A percentile compares a stretch with the other conserved stretches of the same genome.
These are phyloP conservation scores for Hypotaenidia okinawae DNA, from an alignment of 2,797 vertebrate species.

Conservation along the genomic window DNA sequence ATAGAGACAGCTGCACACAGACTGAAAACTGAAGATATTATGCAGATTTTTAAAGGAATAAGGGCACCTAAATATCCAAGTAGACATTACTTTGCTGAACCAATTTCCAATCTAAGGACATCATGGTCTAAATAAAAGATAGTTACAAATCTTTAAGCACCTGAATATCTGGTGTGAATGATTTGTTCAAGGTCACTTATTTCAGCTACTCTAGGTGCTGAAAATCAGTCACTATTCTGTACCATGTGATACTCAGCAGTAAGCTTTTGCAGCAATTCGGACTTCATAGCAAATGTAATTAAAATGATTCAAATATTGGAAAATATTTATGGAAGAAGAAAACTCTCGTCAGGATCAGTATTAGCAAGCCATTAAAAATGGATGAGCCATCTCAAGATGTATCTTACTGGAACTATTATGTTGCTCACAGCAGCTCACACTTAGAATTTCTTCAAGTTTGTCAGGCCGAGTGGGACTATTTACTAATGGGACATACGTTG, in stretches of 20 bases:
- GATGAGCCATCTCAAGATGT: not conserved
- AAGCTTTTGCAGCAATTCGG: constrained; percentile 25
- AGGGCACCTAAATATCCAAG: not conserved
- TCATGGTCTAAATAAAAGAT: not conserved
- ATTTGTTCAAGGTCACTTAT: not conserved
- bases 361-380: not conserved
- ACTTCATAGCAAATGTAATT: not conserved
- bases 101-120: not conserved
- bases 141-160: not conserved
- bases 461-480: not conserved
- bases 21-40: not conserved
- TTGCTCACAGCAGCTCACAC: not conserved
- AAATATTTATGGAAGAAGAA: not conserved
- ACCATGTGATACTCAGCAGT: not conserved
- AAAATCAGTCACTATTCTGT: not conserved
- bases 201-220: not conserved
- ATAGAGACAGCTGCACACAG: not conserved
- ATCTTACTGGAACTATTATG: not conserved
- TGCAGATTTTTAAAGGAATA: not conserved
- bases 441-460: not conserved
- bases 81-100: not conserved
- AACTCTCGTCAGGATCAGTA: not conserved
- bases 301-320: not conserved
- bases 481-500: not conserved
- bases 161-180: not conserved